Conservation (phyloP, 2,113 vertebrate species). For the Oreochromis niloticus region DNA sequence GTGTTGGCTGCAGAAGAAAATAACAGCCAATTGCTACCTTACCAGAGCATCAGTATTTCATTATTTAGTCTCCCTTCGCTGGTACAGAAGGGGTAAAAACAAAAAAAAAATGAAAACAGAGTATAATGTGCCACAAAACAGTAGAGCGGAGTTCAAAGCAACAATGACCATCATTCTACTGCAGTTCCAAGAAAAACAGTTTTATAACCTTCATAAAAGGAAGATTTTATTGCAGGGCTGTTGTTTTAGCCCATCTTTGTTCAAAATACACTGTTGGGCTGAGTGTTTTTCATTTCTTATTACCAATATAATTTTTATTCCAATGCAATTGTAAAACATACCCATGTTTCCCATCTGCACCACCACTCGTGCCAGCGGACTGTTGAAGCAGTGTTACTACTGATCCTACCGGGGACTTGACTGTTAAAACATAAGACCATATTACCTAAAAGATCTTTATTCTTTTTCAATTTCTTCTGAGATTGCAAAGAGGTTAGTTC, state of each 20-base stretch:
- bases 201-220: neutral
- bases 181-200: neutral
- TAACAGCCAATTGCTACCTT: neutral
- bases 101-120: accelerated
- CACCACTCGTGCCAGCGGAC: neutral
- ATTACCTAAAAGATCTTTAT: neutral
- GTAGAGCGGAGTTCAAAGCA: neutral
- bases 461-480: neutral
- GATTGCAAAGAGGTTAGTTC: neutral
- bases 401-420: neutral
- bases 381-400: neutral
- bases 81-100: neutral
- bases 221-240: neutral
- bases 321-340: neutral
- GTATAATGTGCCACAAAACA: neutral
- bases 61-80: neutral
- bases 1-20: neutral
- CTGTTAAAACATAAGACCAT: neutral
- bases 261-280: neutral
- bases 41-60: neutral
- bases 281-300: neutral
- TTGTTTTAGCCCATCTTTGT: neutral
- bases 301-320: neutral
- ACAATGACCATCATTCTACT: neutral
- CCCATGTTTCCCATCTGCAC: neutral